Evolutionary conservation across 37 sponge, comb jelly and placozoan genomes (phyloP).

Genomic region (Aplysina aerophoba): DNA sequence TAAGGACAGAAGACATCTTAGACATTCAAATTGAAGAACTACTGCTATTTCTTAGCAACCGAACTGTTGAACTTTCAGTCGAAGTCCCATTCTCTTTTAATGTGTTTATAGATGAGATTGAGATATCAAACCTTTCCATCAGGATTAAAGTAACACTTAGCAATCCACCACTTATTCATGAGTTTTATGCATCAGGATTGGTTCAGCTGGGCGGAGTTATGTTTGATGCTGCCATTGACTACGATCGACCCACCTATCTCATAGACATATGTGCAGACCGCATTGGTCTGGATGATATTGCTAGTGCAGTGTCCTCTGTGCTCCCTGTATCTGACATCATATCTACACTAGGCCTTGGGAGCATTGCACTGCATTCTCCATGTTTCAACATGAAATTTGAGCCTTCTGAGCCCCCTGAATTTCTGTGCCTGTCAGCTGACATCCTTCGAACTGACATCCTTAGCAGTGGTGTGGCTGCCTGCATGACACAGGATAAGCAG

Average conservation of each 20-base stretch:
- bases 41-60: background rate
- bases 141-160: background rate
- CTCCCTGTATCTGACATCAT: background rate
- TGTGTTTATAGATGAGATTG: background rate
- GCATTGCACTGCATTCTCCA: slow-evolving; percentile 13
- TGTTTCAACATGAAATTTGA: background rate
- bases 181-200: background rate
- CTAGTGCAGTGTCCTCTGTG: background rate
- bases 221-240: slow-evolving; percentile 4
- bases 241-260: background rate
- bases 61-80: background rate
- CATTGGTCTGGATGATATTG: slow-evolving; percentile 2
- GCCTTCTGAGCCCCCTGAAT: background rate
- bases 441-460: background rate
- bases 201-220: background rate
- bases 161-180: background rate
- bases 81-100: background rate
- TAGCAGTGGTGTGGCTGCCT: slow-evolving; percentile 5
- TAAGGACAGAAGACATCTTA: background rate
- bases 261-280: background rate
- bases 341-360: background rate
- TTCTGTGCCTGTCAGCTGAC: slow-evolving; percentile 17
- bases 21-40: background rate
- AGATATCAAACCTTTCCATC: background rate
- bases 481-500: background rate